Conservation (phyloP, 2,797 vertebrate genomes). For the Alfaro cultratus region DNA sequence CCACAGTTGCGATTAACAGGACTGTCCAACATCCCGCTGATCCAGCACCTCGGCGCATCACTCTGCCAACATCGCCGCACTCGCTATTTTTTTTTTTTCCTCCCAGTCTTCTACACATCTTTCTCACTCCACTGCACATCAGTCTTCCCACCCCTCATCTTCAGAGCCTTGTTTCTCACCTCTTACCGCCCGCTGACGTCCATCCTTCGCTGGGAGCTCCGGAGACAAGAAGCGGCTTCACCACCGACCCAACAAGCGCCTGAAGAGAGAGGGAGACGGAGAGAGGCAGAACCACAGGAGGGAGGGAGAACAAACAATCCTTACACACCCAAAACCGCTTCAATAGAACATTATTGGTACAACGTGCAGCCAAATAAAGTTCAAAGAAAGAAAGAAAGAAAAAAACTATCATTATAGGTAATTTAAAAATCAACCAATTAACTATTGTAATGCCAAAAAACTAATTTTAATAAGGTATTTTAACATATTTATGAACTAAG, state of each 20-base stretch:
- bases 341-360: neutral
- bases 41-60: conserved; percentile 53
- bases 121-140: neutral
- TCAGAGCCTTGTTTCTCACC: conserved; percentile 42
- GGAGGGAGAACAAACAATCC: conserved; percentile 17
- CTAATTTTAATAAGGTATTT: neutral
- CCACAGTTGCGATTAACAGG: conserved; percentile 25
- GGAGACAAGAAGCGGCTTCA: conserved; percentile 47
- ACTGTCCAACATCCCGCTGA: conserved; percentile 50
- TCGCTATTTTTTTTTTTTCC: neutral
- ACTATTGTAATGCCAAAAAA: neutral
- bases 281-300: neutral
- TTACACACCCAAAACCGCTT: neutral
- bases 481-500: neutral
- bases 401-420: neutral
- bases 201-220: conserved; percentile 49
- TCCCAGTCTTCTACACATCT: neutral
- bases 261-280: conserved; percentile 12
- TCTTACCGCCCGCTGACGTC: conserved; percentile 36
- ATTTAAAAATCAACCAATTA: neutral
- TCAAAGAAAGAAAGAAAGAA: neutral
- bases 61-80: conserved; percentile 12
- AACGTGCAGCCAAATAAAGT: neutral
- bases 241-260: conserved; percentile 41
- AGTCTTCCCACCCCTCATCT: neutral